Evolutionary conservation across 1,140 invertebrate genomes (phyloP), one percentile per base, ranked within the genome.

Genomic region (Drosophila triauraria): DNA sequence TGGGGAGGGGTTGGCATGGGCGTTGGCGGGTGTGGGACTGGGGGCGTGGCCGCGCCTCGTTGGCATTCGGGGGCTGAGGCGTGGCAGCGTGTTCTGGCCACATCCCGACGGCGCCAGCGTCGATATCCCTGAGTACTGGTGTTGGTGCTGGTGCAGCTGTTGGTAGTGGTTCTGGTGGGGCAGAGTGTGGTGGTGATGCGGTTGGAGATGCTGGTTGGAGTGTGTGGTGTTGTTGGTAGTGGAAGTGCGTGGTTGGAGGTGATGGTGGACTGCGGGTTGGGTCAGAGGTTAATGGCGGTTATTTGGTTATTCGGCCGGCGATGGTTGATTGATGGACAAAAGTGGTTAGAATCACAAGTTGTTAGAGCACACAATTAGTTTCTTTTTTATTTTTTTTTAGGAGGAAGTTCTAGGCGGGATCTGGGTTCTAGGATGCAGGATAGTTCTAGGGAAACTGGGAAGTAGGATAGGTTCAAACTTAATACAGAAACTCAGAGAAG

Each of bases 51-150:
- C 61, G 79, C 69, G 85, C 62, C 62, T 62, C 43, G 56, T 67
- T 59, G 71, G 78, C 78, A 65, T 75, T 32, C 59, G 72, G 42
- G 68, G 80, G 56, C 74, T 78, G 50, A 61, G 69, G 38, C 77
- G 81, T 70, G 88, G 75, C 65, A 91, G 56, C 70, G 88, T 91
- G 38, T 80, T 79, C 69, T 84, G 86, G 47, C 53, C 61, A 61
- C 40, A 38, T 20, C 63, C 51, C n/a, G 48, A 12, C 7, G 44
- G 25, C 13, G 44, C 27, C 75, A 76, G 9, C 42, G 60, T 54
- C 32, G 64, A 61, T 17, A 68, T 50, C 46, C 57, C 48, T 53
- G 51, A 27, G 48, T 68, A 30, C 48, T 75, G 75, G 23, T 80
- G 79, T 44, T 76, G 77, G 40, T 70, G 63, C 17, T 63, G 64